phyloP scores from a whole-genome alignment of 2,797 vertebrate genomes.

The Percopsis omiscomaycus region DNA sequence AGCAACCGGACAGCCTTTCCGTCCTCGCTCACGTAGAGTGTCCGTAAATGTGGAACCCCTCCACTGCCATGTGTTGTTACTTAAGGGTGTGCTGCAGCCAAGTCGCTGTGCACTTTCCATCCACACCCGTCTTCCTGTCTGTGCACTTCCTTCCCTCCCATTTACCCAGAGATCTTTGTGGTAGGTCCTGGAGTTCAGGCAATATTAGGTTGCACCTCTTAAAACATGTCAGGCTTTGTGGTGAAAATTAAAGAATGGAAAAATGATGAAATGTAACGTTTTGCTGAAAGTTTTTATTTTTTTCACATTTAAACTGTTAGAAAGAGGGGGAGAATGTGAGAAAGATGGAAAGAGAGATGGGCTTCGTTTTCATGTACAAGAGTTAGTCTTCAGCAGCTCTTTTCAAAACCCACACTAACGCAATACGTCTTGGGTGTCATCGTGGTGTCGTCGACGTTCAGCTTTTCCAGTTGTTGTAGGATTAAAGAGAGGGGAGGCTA shows the following conservation, averaged over 20 bases:
- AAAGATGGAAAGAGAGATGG: constrained; percentile 62
- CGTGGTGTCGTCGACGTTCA: constrained; percentile 21
- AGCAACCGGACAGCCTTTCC: constrained; percentile 54
- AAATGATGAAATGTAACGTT: constrained; percentile 79
- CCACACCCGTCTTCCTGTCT: constrained; percentile 92
- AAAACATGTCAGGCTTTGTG: constrained; percentile 83
- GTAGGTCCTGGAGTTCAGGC: constrained; percentile 84
- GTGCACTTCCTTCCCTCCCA: constrained; percentile 89
- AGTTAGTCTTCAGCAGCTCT: constrained; percentile 19
- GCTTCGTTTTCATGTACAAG: constrained; percentile 58
- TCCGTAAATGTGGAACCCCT: constrained; percentile 75
- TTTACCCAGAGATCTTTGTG: constrained; percentile 90
- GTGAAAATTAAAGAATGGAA: constrained; percentile 85
- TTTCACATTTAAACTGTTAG: constrained; percentile 58
- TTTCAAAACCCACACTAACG: constrained; percentile 21
- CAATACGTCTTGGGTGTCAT: constrained; percentile 50
- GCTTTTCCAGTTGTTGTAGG: constrained; percentile 31
- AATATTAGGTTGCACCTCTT: constrained; percentile 86
- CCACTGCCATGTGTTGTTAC: constrained; percentile 87
- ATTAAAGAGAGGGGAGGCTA: constrained; percentile 14
- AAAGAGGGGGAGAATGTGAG: constrained; percentile 55
- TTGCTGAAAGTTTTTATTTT: constrained; percentile 65
- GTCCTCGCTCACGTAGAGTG: constrained; percentile 55
- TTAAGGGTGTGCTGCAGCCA: constrained; percentile 80
- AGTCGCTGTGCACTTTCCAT: constrained; percentile 86